Evolutionary conservation across 2,113 vertebrate species (phyloP), one percentile per base, ranked within the genome.

Genomic region (Sapayoa aenigma): DNA sequence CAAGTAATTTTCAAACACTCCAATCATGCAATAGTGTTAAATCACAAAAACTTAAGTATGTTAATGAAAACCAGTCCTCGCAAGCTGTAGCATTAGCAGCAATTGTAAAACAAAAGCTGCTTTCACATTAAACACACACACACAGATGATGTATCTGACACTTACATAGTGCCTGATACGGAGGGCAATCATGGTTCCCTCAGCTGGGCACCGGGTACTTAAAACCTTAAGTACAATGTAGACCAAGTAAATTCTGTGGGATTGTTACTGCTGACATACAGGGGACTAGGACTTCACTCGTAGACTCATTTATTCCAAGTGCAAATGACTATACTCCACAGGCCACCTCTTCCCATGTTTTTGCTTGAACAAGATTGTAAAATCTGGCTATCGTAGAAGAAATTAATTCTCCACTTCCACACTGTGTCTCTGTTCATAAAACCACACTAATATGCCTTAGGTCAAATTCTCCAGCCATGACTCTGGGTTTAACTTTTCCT

Each of bases 21-120:
- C 53, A 86, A 94, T 89, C 90, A 76, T 66, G 68, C 76, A 87
- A 84, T 79, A 89, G 85, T 87, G 88, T 96, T 95, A 96, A 96
- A 90, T 96, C 95, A 95, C 85, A 87, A 94, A 92, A 90, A 69
- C 22, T 60, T 72, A 81, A 96, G 80, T 76, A 77, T 50, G 67
- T 68, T 97, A 96, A 96, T 95, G 92, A 96, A 93, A 97, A 95
- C 56, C 94, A 96, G 92, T 56, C 86, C 68, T 66, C 73, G 71
- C 33, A 67, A 91, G 73, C 90, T 81, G 93, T 39, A 83, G 83
- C 86, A 93, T 74, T 37, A 87, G 37, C 46, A 67, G 91, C 35
- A 74, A 42, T 27, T 79, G 81, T 71, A 80, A 92, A 96, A 96
- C 94, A 96, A 96, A 95, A 97, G 91, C 91, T 82, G 93, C 93